Percentiles rank a stretch among this genome's conserved stretches.
phyloP scores from a whole-genome alignment of 2,888 invertebrate species.

The Pyrgus malvae region DNA sequence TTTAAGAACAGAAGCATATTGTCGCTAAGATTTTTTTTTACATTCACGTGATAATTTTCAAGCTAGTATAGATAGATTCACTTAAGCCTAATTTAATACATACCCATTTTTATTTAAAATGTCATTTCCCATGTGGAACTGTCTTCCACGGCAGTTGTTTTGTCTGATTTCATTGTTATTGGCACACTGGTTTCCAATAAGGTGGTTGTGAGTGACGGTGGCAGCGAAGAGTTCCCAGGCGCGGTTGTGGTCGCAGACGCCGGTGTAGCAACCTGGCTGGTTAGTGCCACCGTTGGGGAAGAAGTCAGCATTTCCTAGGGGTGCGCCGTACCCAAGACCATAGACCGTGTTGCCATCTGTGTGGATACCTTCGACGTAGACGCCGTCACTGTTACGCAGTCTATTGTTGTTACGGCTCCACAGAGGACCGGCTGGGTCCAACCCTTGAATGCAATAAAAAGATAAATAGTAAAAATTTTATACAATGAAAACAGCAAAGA shows the following conservation, averaged over 20 bases:
- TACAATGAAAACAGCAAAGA: no score
- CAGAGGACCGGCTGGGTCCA: conserved; percentile 61
- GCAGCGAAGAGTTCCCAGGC: conserved; percentile 54
- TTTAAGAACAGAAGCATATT: no score
- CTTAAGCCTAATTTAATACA: not conserved
- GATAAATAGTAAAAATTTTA: no score
- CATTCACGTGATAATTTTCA: no score
- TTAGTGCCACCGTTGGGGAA: conserved; percentile 77
- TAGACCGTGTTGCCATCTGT: conserved; percentile 35
- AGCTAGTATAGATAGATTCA: no score
- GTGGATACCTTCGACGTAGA: conserved; percentile 48
- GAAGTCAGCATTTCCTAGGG: conserved; percentile 77
- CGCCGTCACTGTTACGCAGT: conserved; percentile 26
- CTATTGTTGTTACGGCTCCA: conserved; percentile 42
- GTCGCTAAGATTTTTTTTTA: no score
- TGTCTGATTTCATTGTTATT: conserved; percentile 37
- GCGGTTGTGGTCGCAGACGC: conserved; percentile 51
- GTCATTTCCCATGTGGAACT: conserved; percentile 48
- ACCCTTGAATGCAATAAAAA: conserved; percentile 24
- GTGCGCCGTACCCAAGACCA: conserved; percentile 30
- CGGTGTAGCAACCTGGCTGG: conserved; percentile 53
- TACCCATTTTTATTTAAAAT: conserved; percentile 51
- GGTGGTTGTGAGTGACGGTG: conserved; percentile 47
- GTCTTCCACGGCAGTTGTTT: conserved; percentile 47
- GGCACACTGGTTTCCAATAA: conserved; percentile 45